Evolutionary conservation across 1,140 invertebrate genomes (phyloP).

Genomic region (Drosophila kepulauana): DNA sequence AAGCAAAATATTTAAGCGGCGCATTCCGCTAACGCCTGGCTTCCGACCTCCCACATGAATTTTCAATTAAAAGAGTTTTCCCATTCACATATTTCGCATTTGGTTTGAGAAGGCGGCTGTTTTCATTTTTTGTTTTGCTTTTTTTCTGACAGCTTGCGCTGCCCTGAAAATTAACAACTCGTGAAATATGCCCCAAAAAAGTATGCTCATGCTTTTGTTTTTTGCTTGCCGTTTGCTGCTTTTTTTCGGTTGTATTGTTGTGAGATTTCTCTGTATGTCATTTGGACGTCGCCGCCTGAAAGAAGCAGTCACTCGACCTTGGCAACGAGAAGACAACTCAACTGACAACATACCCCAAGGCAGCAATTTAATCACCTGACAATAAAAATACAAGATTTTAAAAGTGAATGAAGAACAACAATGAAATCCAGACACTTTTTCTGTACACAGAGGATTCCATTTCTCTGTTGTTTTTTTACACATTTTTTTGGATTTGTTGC

Average conservation of each 20-base stretch:
- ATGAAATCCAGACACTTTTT: slow-evolving; percentile 2
- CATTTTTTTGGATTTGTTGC: slow-evolving; percentile 34
- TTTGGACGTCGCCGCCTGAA: slow-evolving; percentile 29
- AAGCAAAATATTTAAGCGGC: slow-evolving; percentile 74
- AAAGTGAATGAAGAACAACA: neutral
- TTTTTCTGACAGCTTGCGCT: slow-evolving; percentile 29
- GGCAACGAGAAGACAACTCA: slow-evolving; percentile 34
- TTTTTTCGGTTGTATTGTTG: slow-evolving; percentile 15
- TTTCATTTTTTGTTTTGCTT: slow-evolving; percentile 27
- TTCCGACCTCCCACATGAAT: slow-evolving; percentile 57
- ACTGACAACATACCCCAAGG: slow-evolving; percentile 51
- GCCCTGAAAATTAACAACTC: slow-evolving; percentile 70
- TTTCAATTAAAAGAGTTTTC: slow-evolving; percentile 78
- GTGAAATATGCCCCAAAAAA: slow-evolving; percentile 73
- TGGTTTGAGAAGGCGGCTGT: neutral
- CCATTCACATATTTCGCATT: slow-evolving; percentile 35
- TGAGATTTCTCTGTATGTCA: slow-evolving; percentile 8
- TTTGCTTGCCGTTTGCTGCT: neutral
- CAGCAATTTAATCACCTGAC: slow-evolving; percentile 73
- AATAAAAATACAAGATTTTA: slow-evolving; percentile 36
- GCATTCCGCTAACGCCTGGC: slow-evolving; percentile 28
- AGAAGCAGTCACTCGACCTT: slow-evolving; percentile 55
- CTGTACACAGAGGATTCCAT: neutral
- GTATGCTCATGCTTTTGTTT: slow-evolving; percentile 56
- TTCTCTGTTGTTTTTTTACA: neutral